These are phyloP conservation scores for Mechanitis messenoides DNA, from an alignment of 2,888 invertebrate genomes.

Conservation along the genomic window DNA sequence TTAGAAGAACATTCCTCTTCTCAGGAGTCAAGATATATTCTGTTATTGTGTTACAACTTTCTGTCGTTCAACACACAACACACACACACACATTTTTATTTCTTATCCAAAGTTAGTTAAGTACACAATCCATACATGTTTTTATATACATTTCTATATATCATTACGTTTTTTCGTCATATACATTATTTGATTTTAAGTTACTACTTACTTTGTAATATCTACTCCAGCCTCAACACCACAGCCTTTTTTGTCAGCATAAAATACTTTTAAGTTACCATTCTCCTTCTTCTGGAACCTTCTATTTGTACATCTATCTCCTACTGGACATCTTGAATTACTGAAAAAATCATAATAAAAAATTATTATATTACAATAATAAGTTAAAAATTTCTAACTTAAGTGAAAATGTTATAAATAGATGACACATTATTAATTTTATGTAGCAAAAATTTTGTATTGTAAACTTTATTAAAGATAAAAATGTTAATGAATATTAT, in stretches of 20 bases:
- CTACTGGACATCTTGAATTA: slow-evolving; percentile 92
- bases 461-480: no score
- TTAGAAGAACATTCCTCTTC: no score
- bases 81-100: no score
- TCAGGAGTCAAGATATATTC: no score
- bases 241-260: slow-evolving; percentile 96
- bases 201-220: slow-evolving; percentile 79
- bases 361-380: slow-evolving; percentile 7
- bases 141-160: slow-evolving; percentile 1
- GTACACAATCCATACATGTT: no score
- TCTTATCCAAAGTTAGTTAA: no score
- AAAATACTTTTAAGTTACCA: slow-evolving; percentile 89
- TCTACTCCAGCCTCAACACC: slow-evolving; percentile 88
- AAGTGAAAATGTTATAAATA: no score
- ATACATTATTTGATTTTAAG: not conserved
- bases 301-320: slow-evolving; percentile 94
- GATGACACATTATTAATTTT: no score
- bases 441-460: no score
- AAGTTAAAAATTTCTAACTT: not conserved
- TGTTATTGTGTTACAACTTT: no score
- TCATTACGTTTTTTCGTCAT: not conserved
- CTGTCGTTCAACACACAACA: no score
- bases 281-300: slow-evolving; percentile 93
- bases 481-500: not conserved
- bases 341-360: slow-evolving; percentile 70